A percentile compares a stretch with the other conserved stretches of the same genome.
Evolutionary conservation across 1,140 invertebrate species (phyloP).

Genomic region (Ladona fulva): DNA sequence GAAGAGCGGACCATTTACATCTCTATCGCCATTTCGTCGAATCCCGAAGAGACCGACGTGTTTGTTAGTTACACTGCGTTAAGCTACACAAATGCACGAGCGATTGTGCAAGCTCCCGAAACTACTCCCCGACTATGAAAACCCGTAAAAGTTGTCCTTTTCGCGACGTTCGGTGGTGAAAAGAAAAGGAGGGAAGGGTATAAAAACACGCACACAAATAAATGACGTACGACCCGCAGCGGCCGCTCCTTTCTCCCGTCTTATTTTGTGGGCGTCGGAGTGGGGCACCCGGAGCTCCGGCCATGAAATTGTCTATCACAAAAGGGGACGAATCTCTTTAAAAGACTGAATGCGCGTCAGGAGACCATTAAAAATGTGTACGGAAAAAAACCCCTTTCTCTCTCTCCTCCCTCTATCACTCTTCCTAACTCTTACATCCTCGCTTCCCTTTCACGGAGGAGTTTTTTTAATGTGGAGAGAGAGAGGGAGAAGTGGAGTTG

Average conservation of each 20-base stretch:
- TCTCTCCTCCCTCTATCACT: not conserved
- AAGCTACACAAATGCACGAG: not conserved
- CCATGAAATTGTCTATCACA: slow-evolving; percentile 9
- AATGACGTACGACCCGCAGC: not conserved
- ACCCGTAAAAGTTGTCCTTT: slow-evolving; percentile 4
- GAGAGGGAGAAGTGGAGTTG: not conserved
- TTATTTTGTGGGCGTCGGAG: slow-evolving; percentile 1
- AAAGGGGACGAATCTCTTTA: slow-evolving; percentile 1
- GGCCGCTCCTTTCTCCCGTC: not conserved
- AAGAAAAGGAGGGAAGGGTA: not conserved
- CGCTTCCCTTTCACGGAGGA: not conserved
- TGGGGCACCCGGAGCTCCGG: not conserved
- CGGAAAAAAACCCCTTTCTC: not conserved
- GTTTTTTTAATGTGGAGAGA: not conserved
- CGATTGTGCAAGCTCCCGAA: not conserved
- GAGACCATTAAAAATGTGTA: slow-evolving; percentile 10
- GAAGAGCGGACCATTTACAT: not conserved
- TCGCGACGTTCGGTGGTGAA: not conserved
- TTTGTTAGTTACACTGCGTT: not conserved
- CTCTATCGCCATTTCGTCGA: not conserved
- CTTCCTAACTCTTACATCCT: not conserved
- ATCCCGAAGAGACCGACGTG: not conserved
- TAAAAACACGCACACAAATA: slow-evolving; percentile 10
- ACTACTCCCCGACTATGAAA: not conserved
- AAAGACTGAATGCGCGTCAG: not conserved